Percentiles rank a stretch among this genome's conserved stretches.
phyloP scores from a whole-genome alignment of 1,140 invertebrate species.

The Drosophila insularis region DNA sequence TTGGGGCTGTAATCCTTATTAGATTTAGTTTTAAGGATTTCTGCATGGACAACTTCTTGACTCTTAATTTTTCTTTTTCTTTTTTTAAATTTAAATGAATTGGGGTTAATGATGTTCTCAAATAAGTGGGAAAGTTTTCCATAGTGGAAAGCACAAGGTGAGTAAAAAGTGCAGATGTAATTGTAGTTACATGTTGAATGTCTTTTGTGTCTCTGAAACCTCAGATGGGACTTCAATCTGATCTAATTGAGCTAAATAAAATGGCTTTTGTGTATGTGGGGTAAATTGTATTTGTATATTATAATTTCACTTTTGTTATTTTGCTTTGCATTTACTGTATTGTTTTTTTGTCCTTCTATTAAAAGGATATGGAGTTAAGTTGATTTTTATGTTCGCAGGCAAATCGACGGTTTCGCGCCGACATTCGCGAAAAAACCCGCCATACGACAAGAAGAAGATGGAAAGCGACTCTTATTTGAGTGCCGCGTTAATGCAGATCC shows the following conservation, averaged over 20 bases:
- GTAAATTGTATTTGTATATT: too few species aligned
- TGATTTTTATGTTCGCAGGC: conserved; percentile 85
- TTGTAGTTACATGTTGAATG: neutral
- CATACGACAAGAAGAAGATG: conserved; percentile 98
- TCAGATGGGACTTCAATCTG: too few species aligned
- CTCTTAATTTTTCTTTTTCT: conserved; percentile 17
- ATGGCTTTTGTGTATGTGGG: too few species aligned
- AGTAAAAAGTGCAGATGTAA: conserved; percentile 22
- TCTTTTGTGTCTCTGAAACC: neutral
- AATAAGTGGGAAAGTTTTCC: conserved; percentile 58
- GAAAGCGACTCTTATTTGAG: conserved; percentile 97
- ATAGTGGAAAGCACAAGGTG: conserved; percentile 51
- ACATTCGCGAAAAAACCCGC: conserved; percentile 98
- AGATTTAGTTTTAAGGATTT: neutral
- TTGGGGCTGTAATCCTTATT: neutral
- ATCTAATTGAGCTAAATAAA: too few species aligned
- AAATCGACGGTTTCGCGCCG: conserved; percentile 98
- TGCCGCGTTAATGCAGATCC: conserved; percentile 97
- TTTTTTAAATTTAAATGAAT: conserved; percentile 21
- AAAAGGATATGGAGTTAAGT: neutral
- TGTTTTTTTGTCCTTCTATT: neutral
- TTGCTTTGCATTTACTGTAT: neutral
- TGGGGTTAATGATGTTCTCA: conserved; percentile 4
- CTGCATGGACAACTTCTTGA: conserved; percentile 12
- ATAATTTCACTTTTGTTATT: neutral